Percentiles rank a stretch among this genome's conserved stretches.
Conservation (phyloP, 2,888 invertebrate genomes). For the Byasa hedistus region DNA sequence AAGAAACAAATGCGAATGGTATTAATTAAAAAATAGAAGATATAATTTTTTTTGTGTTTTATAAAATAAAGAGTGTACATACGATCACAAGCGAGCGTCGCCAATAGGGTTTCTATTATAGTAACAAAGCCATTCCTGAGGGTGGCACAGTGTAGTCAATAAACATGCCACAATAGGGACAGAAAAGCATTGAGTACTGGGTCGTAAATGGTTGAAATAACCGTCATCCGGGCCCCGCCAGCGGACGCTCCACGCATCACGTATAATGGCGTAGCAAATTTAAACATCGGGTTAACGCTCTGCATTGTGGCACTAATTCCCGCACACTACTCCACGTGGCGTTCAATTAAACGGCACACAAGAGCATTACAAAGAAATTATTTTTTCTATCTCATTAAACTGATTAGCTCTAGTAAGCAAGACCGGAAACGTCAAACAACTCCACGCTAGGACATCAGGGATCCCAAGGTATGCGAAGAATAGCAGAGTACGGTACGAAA, state of each 20-base stretch:
- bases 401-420: too few species aligned
- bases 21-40: too few species aligned
- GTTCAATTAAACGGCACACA: background rate
- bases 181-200: slow-evolving; percentile 40
- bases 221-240: slow-evolving; percentile 49
- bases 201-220: slow-evolving; percentile 59
- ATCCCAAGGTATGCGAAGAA: too few species aligned
- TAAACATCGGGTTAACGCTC: slow-evolving; percentile 29
- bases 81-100: slow-evolving; percentile 14
- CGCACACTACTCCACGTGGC: slow-evolving; percentile 6
- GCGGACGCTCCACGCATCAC: slow-evolving; percentile 28
- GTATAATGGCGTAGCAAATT: slow-evolving; percentile 29
- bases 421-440: too few species aligned
- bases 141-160: slow-evolving; percentile 42
- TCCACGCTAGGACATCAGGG: too few species aligned
- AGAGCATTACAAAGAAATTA: background rate
- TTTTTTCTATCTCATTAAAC: background rate
- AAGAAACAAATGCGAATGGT: too few species aligned
- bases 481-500: too few species aligned
- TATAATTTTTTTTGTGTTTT: too few species aligned
- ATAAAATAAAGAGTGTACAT: slow-evolving; percentile 1
- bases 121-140: slow-evolving; percentile 36
- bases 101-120: slow-evolving; percentile 8
- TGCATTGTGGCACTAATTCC: slow-evolving; percentile 14
- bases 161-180: slow-evolving; percentile 50